These are phyloP conservation scores for Anabas testudineus DNA, from an alignment of 2,797 vertebrate genomes.

Conservation along the genomic window DNA sequence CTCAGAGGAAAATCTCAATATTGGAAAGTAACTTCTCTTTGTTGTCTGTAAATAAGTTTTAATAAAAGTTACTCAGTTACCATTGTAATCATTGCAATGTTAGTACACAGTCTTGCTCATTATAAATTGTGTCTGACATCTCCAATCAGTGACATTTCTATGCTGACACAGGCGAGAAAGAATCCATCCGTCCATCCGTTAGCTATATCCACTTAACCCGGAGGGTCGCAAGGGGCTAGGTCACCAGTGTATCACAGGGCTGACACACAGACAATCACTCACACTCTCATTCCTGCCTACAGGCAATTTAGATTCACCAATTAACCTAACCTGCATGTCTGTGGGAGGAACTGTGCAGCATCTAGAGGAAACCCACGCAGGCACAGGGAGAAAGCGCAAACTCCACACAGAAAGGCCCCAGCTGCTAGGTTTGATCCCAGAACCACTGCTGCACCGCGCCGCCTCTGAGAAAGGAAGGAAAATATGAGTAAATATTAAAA, in stretches of 20 bases:
- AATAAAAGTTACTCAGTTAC: not conserved
- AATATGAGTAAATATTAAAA: not conserved
- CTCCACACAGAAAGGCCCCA: not conserved
- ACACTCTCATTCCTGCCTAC: not conserved
- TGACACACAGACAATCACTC: not conserved
- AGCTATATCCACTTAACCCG: not conserved
- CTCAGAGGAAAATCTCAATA: not conserved
- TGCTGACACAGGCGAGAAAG: no score
- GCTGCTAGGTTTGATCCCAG: not conserved
- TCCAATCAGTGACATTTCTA: not conserved
- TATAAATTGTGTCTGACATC: not conserved
- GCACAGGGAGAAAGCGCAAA: not conserved
- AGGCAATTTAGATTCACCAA: not conserved
- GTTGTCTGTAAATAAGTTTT: constrained; percentile 3
- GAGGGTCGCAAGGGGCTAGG: not conserved
- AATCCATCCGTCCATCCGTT: not conserved
- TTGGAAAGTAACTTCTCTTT: not conserved
- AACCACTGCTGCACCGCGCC: not conserved
- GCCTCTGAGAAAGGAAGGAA: not conserved
- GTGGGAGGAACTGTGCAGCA: not conserved
- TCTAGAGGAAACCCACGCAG: not conserved
- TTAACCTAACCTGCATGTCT: not conserved
- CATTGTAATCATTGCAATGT: not conserved
- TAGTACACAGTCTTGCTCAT: not conserved
- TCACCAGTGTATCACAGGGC: not conserved